phyloP scores from a whole-genome alignment of 2,113 vertebrate species.

The Xenopus borealis region DNA sequence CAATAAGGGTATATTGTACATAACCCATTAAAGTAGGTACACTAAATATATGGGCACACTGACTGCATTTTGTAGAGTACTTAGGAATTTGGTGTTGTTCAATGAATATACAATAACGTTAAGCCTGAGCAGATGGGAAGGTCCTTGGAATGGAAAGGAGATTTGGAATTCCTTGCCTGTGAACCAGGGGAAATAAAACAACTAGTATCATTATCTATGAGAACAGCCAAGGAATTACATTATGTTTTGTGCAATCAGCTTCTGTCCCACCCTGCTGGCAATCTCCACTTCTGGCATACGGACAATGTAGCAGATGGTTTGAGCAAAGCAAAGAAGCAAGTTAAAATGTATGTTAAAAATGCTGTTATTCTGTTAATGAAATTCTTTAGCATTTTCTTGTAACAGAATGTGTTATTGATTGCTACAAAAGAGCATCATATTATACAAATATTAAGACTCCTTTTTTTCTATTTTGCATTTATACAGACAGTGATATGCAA shows the following conservation, averaged over 20 bases:
- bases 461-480: no score
- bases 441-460: no score
- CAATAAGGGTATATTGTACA: no score
- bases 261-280: conserved; percentile 41
- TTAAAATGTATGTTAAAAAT: not conserved
- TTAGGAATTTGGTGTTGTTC: not conserved
- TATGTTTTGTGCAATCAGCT: conserved; percentile 24
- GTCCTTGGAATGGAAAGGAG: conserved; percentile 4
- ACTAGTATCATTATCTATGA: conserved; percentile 6
- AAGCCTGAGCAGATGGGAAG: not conserved
- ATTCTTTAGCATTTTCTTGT: not conserved
- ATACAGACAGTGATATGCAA: no score
- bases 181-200: conserved; percentile 14
- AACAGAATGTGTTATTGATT: no score
- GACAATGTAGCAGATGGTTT: conserved; percentile 39
- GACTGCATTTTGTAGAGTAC: not conserved
- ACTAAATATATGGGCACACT: not conserved
- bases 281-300: conserved; percentile 22
- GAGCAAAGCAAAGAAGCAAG: conserved; percentile 1
- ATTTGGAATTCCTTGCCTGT: conserved; percentile 17
- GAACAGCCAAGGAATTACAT: conserved; percentile 31
- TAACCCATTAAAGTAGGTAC: no score
- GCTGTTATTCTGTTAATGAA: no score
- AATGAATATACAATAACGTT: not conserved
- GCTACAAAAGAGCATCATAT: no score